Evolutionary conservation across 1,140 invertebrate species (phyloP).

Genomic region (Bombus polaris): DNA sequence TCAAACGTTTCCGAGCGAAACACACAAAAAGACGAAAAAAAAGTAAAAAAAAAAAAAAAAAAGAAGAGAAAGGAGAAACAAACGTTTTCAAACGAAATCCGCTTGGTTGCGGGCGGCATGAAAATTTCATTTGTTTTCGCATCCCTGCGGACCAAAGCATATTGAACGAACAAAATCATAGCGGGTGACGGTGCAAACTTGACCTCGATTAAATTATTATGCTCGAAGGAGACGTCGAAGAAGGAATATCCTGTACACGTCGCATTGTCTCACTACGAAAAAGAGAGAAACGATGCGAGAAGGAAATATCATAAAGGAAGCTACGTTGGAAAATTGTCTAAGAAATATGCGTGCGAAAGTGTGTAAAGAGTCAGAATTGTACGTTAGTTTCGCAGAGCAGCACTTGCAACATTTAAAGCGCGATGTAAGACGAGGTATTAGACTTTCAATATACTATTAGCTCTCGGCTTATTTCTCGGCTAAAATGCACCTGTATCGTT

Average conservation of each 20-base stretch:
- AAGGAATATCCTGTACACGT: background rate
- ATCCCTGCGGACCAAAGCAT: background rate
- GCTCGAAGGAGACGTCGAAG: background rate
- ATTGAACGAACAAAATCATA: conserved; percentile 20
- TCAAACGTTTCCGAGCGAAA: too few relatives aligned
- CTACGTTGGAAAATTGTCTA: too few relatives aligned
- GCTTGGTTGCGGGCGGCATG: background rate
- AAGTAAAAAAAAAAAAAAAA: background rate
- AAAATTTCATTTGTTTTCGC: conserved; percentile 13
- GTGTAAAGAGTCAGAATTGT: too few relatives aligned
- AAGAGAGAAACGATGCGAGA: background rate
- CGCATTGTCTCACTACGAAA: background rate
- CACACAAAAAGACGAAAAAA: background rate
- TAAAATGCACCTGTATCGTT: too few relatives aligned
- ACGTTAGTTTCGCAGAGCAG: too few relatives aligned
- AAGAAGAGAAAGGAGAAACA: background rate
- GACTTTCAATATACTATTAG: too few relatives aligned
- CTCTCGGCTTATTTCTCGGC: too few relatives aligned
- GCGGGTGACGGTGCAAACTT: background rate
- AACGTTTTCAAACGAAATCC: background rate
- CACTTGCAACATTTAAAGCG: rapidly evolving
- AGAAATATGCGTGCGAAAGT: too few relatives aligned
- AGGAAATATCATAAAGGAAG: background rate
- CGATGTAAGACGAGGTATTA: too few relatives aligned
- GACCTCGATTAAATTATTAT: conserved; percentile 15